Percentiles rank a stretch among this genome's conserved stretches.
These are phyloP conservation scores for Zootermopsis nevadensis DNA, from an alignment of 2,888 invertebrate species.

Conservation along the genomic window DNA sequence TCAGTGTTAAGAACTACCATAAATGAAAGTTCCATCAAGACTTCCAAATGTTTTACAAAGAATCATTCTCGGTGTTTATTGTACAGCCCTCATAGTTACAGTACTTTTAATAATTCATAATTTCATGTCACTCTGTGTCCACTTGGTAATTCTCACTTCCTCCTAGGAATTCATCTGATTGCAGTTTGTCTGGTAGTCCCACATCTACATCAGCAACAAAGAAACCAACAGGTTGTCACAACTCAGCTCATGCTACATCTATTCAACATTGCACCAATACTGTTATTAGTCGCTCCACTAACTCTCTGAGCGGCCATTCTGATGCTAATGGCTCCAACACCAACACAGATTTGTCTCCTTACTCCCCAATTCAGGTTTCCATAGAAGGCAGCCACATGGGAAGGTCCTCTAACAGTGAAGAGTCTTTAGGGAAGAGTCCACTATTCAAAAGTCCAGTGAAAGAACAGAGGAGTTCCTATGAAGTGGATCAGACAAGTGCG, in stretches of 20 bases:
- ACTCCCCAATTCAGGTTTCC: conserved; percentile 66
- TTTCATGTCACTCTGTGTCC: not conserved
- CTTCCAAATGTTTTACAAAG: too few species aligned
- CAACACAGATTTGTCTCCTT: conserved; percentile 62
- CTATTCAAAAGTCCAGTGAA: conserved; percentile 32
- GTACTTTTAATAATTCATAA: too few species aligned
- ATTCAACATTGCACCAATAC: conserved; percentile 3
- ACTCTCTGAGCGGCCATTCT: conserved; percentile 58
- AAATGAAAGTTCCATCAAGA: too few species aligned
- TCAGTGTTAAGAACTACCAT: too few species aligned
- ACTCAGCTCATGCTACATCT: not conserved
- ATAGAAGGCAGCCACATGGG: conserved; percentile 58
- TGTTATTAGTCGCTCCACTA: conserved; percentile 58
- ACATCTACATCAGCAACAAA: conserved; percentile 27
- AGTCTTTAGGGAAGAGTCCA: conserved; percentile 46
- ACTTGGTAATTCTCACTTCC: not conserved
- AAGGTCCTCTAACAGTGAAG: conserved; percentile 48
- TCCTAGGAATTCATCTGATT: conserved; percentile 54
- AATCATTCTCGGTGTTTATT: too few species aligned
- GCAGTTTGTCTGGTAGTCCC: conserved; percentile 55
- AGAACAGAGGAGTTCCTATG: conserved; percentile 10
- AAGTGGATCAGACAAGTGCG: conserved; percentile 31
- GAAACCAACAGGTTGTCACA: not conserved
- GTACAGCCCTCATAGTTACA: too few species aligned
- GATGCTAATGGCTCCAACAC: conserved; percentile 59